Evolutionary conservation across 2,797 vertebrate species (phyloP).

Genomic region (Mus caroli): DNA sequence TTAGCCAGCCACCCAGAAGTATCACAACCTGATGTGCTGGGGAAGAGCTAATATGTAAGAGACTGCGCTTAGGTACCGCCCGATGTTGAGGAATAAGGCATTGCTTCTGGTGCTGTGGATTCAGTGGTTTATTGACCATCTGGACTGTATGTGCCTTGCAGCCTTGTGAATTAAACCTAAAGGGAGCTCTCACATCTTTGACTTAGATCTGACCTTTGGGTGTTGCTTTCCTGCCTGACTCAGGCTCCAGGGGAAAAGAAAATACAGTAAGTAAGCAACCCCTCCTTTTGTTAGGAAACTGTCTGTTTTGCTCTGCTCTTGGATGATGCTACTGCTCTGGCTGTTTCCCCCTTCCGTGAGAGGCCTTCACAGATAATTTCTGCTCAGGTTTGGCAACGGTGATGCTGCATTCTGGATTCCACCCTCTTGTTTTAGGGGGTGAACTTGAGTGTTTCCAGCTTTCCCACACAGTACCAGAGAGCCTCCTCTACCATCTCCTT

Average conservation of each 20-base stretch:
- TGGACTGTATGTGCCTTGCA: conserved; percentile 12
- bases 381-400: conserved; percentile 18
- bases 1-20: conserved; percentile 91
- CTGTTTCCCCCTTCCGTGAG: conserved; percentile 46
- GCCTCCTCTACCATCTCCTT: background rate
- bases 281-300: conserved; percentile 75
- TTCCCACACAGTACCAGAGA: conserved; percentile 10
- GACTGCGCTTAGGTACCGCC: conserved; percentile 81
- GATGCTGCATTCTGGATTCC: background rate
- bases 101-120: conserved; percentile 70
- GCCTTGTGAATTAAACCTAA: conserved; percentile 29
- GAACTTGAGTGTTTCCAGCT: conserved; percentile 6
- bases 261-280: conserved; percentile 54
- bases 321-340: conserved; percentile 77
- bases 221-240: conserved; percentile 84
- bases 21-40: conserved; percentile 87
- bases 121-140: conserved; percentile 52
- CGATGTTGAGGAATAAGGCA: conserved; percentile 79
- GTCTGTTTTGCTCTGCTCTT: conserved; percentile 82
- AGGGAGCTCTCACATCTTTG: conserved; percentile 55
- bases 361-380: conserved; percentile 33
- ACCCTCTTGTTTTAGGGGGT: conserved; percentile 40
- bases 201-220: conserved; percentile 71
- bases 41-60: conserved; percentile 86
- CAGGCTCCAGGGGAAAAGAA: conserved; percentile 75